Evolutionary conservation across 2,888 invertebrate species (phyloP), one percentile per base, ranked within the genome.

Genomic region (Andrena chrysosceles): DNA sequence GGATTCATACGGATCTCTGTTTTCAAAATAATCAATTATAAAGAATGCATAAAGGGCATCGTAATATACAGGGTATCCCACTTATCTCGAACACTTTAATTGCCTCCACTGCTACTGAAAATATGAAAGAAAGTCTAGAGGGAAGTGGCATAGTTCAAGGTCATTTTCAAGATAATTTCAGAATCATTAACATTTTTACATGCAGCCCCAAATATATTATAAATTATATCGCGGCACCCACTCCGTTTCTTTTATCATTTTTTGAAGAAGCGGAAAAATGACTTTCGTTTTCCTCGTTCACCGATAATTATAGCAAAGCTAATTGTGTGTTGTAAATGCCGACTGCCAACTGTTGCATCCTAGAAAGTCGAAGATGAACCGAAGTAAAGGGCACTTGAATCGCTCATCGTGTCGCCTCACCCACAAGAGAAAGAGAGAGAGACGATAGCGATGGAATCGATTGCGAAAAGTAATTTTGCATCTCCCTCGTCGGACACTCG

Each of bases 341-440:
- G 72, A 6, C 48, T 42, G 66, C 56, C 69, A n/a, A 1, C 16
- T 48, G 54, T 42, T 20, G 29, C 20, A 31, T 59, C 64, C 49
- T 63, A 60, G 54, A 67, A 59, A 71, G 42, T 26, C 42, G 59
- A 78, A 54, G 78, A 79, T 10, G 78, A 73, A 63, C 20, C 26
- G 23, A 35, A 48, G 86, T 83, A 87, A 87, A 87, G 87, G 87
- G 87, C 87, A 87, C 83, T 85, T 56, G 71, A 85, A 80, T 83
- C 74, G 64, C 63, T 76, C 75, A 23, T 26, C 63, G 23, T 29
- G 66, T 35, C 48, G 2, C 31, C 59, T 64, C 20, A 7, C 20
- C 42, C 13, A 16, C 16, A 4, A 5, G 42, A 16, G 4, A 5
- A 16, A 42, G 35, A 35, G 35, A 35, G 35, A 2, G 35, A 62